These are phyloP conservation scores for Tolypeutes matacus DNA, from an alignment of 2,797 vertebrate genomes.

Conservation along the genomic window DNA sequence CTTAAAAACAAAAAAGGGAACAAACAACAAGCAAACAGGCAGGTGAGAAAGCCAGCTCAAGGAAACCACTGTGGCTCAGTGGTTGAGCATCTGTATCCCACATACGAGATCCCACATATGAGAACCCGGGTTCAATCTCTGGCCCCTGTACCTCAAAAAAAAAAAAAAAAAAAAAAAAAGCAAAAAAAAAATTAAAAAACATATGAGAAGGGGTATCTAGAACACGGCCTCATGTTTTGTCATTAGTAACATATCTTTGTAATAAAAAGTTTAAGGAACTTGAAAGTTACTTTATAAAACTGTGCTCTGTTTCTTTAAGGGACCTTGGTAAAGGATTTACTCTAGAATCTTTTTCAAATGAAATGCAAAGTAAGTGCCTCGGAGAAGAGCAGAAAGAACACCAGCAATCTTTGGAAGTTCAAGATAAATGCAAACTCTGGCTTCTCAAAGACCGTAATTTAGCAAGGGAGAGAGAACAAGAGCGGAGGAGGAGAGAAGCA, in stretches of 20 bases:
- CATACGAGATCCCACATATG: too few species aligned
- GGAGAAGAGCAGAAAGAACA: conserved; percentile 70
- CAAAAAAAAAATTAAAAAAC: background rate
- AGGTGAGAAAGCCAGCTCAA: too few species aligned
- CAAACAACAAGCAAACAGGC: too few species aligned
- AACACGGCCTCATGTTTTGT: conserved; percentile 40
- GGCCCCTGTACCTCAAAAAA: too few species aligned
- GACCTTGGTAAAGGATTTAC: conserved; percentile 63
- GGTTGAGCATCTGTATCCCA: too few species aligned
- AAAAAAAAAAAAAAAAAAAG: background rate
- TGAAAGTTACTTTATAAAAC: conserved; percentile 61
- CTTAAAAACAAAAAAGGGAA: too few species aligned
- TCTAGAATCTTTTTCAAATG: conserved; percentile 72
- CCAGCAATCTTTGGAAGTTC: conserved; percentile 63
- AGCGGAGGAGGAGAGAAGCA: conserved; percentile 92
- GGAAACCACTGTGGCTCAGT: too few species aligned
- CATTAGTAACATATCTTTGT: conserved; percentile 31
- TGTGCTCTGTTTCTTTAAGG: conserved; percentile 69
- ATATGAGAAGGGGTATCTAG: background rate
- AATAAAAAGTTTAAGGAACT: conserved; percentile 51
- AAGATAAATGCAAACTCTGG: conserved; percentile 56
- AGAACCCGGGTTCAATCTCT: too few species aligned
- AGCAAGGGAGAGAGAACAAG: conserved; percentile 94
- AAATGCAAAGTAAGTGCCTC: conserved; percentile 78
- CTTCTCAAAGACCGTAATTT: conserved; percentile 89